A percentile compares a stretch with the other conserved stretches of the same genome.
These are phyloP conservation scores for Neolamprologus variostigma DNA, from an alignment of 2,113 vertebrate species.

Conservation along the genomic window DNA sequence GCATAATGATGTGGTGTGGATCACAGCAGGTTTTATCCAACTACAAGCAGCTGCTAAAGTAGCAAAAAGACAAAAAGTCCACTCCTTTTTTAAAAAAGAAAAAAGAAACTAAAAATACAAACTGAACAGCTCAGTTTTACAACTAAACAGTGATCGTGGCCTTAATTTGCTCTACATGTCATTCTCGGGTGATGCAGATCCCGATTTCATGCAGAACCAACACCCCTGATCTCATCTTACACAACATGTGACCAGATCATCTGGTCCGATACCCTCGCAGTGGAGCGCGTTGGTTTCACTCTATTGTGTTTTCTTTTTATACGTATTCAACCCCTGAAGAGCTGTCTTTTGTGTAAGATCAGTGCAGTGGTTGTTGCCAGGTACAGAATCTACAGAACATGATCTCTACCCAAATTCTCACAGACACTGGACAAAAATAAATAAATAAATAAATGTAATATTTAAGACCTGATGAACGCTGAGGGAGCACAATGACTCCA, in stretches of 20 bases:
- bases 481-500: background rate
- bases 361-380: background rate
- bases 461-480: background rate
- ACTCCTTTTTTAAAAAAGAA: background rate
- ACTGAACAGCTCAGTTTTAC: background rate
- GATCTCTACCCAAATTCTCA: background rate
- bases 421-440: background rate
- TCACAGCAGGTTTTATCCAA: background rate
- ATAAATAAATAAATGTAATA: background rate
- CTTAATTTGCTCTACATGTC: background rate
- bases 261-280: background rate
- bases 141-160: background rate
- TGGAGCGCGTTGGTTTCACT: background rate
- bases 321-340: background rate
- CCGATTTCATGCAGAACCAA: background rate
- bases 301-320: slow-evolving; percentile 7
- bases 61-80: background rate
- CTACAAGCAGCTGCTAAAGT: background rate
- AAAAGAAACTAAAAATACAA: background rate
- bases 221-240: slow-evolving; percentile 8
- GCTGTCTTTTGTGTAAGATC: background rate
- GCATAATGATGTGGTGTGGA: slow-evolving; percentile 8
- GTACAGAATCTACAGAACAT: background rate
- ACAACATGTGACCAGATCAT: background rate
- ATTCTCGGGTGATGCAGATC: background rate